Percentiles rank a stretch among this genome's conserved stretches.
Conservation (phyloP, 2,888 invertebrate genomes). For the Bugulina stolonifera region DNA sequence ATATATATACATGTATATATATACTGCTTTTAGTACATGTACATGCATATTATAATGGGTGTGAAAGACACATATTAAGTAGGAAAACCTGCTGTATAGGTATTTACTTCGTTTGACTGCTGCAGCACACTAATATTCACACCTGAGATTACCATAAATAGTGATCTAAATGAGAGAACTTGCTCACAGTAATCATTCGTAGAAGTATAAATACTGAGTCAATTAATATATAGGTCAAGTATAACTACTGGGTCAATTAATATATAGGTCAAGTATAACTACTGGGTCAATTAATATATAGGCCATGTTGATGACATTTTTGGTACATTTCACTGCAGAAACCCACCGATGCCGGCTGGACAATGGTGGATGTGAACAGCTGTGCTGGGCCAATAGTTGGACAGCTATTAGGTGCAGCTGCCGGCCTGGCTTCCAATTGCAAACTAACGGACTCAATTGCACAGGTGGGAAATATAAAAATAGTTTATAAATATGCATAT, state of each 20-base stretch:
- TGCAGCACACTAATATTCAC: too few species aligned
- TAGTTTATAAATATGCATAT: too few species aligned
- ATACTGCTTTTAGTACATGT: too few species aligned
- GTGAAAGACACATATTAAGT: too few species aligned
- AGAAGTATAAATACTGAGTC: too few species aligned
- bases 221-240: background rate
- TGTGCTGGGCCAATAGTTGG: constrained; percentile 17
- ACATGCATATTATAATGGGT: too few species aligned
- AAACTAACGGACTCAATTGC: background rate
- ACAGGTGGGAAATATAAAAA: background rate
- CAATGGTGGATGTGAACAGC: constrained; percentile 25
- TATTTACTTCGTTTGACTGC: too few species aligned
- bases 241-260: background rate
- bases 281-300: background rate
- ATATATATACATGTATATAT: too few species aligned
- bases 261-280: background rate
- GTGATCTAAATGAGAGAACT: too few species aligned
- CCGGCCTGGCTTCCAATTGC: background rate
- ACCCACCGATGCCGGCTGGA: background rate
- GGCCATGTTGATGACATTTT: background rate
- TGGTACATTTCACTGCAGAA: background rate
- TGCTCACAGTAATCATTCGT: too few species aligned
- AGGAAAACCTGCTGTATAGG: too few species aligned
- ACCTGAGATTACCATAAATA: too few species aligned
- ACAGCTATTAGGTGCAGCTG: constrained; percentile 1